Base-by-base conservation (phyloP, 2,113 vertebrate genomes). In the Thalassoma bifasciatum region DNA sequence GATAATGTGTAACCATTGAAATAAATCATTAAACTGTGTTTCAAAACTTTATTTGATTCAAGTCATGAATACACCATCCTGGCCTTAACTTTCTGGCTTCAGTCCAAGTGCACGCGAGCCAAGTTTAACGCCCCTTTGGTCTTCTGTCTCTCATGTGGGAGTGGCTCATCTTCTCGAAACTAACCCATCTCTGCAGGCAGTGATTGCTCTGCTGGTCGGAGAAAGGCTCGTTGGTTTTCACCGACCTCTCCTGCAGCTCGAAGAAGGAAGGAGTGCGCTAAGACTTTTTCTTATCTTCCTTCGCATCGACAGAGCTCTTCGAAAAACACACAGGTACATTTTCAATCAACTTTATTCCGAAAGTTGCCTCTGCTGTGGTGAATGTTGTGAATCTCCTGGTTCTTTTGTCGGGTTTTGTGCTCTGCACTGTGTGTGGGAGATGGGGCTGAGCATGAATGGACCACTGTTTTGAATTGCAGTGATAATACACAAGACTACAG, bases 371-470 rank as follows among this genome's bases (percentile, higher is more conserved):
- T 23, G 46, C 10, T 13, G 53, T 46, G 3, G 2, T 47, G 13
- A 54, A 54, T 54, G 2, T 17, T 9, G n/a, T 56, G 53, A n/a
- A 2, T 17, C 8, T 49, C 4, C 26, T 30, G 11, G n/a, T 14
- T 3, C 11, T 10, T 19, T 24, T 40, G 9, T 16, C 16, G 26
- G 6, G 24, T 51, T 19, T 52, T 66, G 75, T 61, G 51, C 10
- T 21, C 61, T 11, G 56, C 53, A 17, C 34, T 14, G 73, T 12
- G 73, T 12, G 47, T 53, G 61, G 68, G 77, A 50, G 66, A 21
- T 22, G 77, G 50, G 40, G 68, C 44, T 4, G 38, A 16, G 53
- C 36, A 50, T 77, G 75, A 87, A 79, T 57, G 52, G 72, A 62
- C 38, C 60, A 12, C 61, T 72, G 70, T 72, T 68, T 53, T 38